Evolutionary conservation across 1,140 invertebrate genomes (phyloP), one percentile per base, ranked within the genome.

Genomic region (Heliconius hermathena): DNA sequence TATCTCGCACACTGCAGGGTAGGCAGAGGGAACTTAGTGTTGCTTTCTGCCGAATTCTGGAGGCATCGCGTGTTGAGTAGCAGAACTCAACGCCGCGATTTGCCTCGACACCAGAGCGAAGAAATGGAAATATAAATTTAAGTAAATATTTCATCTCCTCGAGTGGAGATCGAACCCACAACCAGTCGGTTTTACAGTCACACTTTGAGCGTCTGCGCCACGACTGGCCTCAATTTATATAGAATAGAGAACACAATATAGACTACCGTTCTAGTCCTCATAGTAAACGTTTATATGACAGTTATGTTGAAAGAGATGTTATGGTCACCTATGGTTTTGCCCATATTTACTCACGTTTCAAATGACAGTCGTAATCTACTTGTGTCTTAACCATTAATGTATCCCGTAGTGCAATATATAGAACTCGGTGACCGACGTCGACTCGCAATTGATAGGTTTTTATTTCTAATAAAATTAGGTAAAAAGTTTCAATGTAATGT

Each of bases 261-360:
- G 4, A 26, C 22, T 29, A 66, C 22, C 60, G 54, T 66, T 26
- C 22, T 66, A 16, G 9, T 13, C 22, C 1, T 60, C 57, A 26
- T 60, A n/a, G 4, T n/a, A 26, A 29, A 66, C 22, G 26, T 26
- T 66, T 8, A 26, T 11, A 26, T n/a, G 9, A 66, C 54, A 66
- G 60, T 22, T 66, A 66, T 66, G 60, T 57, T 66, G 54, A 57
- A 9, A 57, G 8, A 26, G 8, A 57, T 57, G 60, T 66, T 66
- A 66, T 66, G 26, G 54, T 57, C n/a, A 57, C n/a, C n/a, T 22
- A 57, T 57, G 54, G 41, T 66, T 66, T 16, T 66, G 60, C 60
- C 26, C 11, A 29, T 8, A 66, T 57, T 57, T 11, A 66, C 60
- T 66, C 60, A 26, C n/a, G 60, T n/a, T 57, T 57, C 57, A 66